Base-by-base conservation (phyloP, 2,113 vertebrate genomes). In the Pithys albifrons region DNA sequence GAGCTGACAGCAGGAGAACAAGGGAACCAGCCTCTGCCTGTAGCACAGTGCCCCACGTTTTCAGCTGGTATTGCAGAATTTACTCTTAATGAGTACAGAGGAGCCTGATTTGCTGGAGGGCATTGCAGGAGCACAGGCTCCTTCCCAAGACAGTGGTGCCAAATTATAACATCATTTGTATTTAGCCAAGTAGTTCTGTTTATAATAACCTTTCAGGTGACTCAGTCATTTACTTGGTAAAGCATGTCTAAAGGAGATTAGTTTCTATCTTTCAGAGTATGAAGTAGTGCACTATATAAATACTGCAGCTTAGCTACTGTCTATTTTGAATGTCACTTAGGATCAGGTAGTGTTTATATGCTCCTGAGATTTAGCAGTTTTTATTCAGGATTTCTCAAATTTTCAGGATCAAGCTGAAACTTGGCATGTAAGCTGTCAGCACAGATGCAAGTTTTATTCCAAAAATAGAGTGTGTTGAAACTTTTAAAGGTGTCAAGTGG, bases 191-290 rank as follows among this genome's bases (percentile, higher is more conserved):
- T 57, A 58, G 59, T 67, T 92, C 96, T 95, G 91, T 93, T 93
- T 93, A 90, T 89, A 77, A 95, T 54, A 96, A 83, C 46, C 62
- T 88, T 95, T 79, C 91, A 95, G 73, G 71, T 94, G 93, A 92
- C 92, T 58, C 33, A 93, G 14, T 65, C 57, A 1, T 84, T 57
- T n/a, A 66, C 49, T 96, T 81, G 45, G 82, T 85, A 93, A 89
- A 91, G 52, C 65, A 52, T 6, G 54, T 75, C 88, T 93, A 81
- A 87, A 91, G 85, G 90, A 84, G 89, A 94, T 93, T 88, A 88
- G 33, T 92, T 81, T 91, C 84, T 35, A 1, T 78, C 87, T 88
- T 96, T 48, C 62, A 59, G 67, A 19, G 29, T 90, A 61, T 94
- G 88, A 95, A 89, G 91, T 78, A 57, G 41, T 41, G 75, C 64